These are phyloP conservation scores for Coregonus ussuriensis DNA, from an alignment of 2,797 vertebrate genomes.

Conservation along the genomic window DNA sequence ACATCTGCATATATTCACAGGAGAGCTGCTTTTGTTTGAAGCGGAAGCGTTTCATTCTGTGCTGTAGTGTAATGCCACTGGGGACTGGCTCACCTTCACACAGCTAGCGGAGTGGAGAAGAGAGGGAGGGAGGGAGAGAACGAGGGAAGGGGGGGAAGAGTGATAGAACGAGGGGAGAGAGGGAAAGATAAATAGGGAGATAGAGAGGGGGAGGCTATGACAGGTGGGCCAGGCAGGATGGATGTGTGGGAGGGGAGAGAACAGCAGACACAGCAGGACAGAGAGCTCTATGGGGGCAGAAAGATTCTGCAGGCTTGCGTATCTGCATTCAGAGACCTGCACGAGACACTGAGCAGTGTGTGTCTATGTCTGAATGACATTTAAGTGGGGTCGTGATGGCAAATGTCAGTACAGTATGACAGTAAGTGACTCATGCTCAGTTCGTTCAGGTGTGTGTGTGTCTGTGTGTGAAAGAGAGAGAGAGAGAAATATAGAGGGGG, in stretches of 20 bases:
- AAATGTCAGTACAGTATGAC: neutral
- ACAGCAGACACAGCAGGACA: slow-evolving; percentile 69
- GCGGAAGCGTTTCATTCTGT: slow-evolving; percentile 69
- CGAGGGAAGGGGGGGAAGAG: neutral
- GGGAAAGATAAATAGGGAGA: slow-evolving; percentile 5
- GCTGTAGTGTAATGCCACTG: slow-evolving; percentile 57
- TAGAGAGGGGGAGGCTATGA: slow-evolving; percentile 40
- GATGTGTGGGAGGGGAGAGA: slow-evolving; percentile 65
- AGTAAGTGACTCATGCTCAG: neutral
- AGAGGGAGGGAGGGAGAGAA: slow-evolving; percentile 1
- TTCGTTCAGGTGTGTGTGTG: slow-evolving; percentile 11
- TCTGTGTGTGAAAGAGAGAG: neutral
- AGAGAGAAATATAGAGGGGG: neutral
- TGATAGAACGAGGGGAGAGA: neutral
- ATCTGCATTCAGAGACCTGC: neutral
- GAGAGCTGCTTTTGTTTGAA: slow-evolving; percentile 58
- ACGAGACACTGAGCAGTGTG: neutral
- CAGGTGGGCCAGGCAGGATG: slow-evolving; percentile 60
- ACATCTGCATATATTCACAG: slow-evolving; percentile 33
- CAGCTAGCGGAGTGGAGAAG: slow-evolving; percentile 59
- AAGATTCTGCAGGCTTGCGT: slow-evolving; percentile 47
- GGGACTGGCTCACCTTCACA: slow-evolving; percentile 74
- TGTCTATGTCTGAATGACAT: slow-evolving; percentile 1
- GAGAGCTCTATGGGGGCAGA: slow-evolving; percentile 62
- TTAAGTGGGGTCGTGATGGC: neutral